Conservation (phyloP, 2,888 invertebrate species). For the Camptogramma bilineatum region DNA sequence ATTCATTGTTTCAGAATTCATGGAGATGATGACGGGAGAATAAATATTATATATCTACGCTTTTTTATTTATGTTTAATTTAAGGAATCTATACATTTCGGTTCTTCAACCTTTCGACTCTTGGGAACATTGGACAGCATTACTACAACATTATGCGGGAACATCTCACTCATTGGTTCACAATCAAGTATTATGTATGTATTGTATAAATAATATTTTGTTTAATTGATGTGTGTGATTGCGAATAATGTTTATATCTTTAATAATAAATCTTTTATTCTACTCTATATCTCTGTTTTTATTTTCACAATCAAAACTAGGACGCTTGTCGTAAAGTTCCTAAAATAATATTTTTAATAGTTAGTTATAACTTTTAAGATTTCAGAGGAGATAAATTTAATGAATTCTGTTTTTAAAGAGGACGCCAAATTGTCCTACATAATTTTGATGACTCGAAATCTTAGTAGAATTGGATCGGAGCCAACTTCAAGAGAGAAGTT, state of each 20-base stretch:
- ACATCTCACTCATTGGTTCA: constrained; percentile 64
- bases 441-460: constrained; percentile 79
- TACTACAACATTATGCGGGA: constrained; percentile 54
- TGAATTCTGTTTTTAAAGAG: constrained; percentile 75
- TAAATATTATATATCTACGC: constrained; percentile 82
- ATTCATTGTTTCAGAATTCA: constrained; percentile 91
- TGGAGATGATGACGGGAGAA: constrained; percentile 98
- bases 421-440: constrained; percentile 81
- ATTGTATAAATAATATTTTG: constrained; percentile 80
- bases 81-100: constrained; percentile 74
- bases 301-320: constrained; percentile 46
- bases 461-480: constrained; percentile 68
- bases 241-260: constrained; percentile 81
- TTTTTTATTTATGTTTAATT: constrained; percentile 72
- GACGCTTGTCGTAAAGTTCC: constrained; percentile 50
- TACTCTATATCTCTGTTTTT: constrained; percentile 61
- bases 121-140: constrained; percentile 70
- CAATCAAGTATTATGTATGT: constrained; percentile 78
- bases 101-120: constrained; percentile 75
- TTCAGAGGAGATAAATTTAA: constrained; percentile 75
- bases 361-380: constrained; percentile 63
- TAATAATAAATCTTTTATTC: constrained; percentile 84
- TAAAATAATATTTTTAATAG: constrained; percentile 63
- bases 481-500: constrained; percentile 59
- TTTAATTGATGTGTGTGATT: constrained; percentile 82